Conservation (phyloP, 2,113 vertebrate species). For the Myanophis thanlyinensis region DNA sequence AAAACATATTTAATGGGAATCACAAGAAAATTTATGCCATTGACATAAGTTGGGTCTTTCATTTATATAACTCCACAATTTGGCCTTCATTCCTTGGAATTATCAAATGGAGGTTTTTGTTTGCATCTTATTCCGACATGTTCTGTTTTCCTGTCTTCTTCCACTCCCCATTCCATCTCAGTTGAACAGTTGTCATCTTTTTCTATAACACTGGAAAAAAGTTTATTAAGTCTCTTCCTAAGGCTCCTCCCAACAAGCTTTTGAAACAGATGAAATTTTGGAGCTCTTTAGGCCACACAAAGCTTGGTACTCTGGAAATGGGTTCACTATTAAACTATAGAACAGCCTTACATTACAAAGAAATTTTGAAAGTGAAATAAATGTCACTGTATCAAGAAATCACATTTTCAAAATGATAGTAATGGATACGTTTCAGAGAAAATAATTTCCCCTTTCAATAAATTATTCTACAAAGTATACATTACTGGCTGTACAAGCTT, state of each 20-base stretch:
- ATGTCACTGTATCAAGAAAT: slow-evolving; percentile 22
- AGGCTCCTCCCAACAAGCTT: not conserved
- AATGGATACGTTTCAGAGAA: not conserved
- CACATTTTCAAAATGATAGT: slow-evolving; percentile 4
- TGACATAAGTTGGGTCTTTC: too few relatives aligned
- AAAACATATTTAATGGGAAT: not conserved
- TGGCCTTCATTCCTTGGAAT: not conserved
- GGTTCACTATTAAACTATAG: not conserved
- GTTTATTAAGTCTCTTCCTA: not conserved
- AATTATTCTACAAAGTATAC: not conserved
- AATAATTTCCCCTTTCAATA: not conserved
- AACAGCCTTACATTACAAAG: not conserved
- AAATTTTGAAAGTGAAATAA: not conserved
- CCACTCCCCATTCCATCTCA: not conserved
- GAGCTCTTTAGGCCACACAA: not conserved
- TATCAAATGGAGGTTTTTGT: not conserved
- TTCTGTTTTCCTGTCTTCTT: not conserved
- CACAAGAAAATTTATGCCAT: not conserved
- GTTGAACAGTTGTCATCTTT: not conserved
- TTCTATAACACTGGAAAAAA: not conserved
- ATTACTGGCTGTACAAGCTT: not conserved
- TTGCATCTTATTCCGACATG: not conserved
- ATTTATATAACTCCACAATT: not conserved
- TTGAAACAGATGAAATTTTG: not conserved
- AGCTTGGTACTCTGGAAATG: not conserved